Evolutionary conservation across 2,888 invertebrate species (phyloP), one percentile per base, ranked within the genome.

Genomic region (Chironomus riparius): DNA sequence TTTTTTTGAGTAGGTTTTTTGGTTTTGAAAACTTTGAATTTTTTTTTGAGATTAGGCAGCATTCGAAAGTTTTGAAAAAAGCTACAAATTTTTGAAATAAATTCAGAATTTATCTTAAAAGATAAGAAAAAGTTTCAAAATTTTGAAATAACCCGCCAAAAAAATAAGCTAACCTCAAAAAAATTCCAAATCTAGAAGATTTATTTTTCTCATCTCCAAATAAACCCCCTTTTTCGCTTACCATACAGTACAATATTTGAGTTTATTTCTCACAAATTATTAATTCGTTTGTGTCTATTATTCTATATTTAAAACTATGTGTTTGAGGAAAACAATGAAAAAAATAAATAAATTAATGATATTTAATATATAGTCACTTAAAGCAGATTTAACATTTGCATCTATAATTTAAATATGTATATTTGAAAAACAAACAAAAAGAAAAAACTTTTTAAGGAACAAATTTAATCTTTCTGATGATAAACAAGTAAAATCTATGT

Each of bases 171-270:
- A n/a, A 28, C 28, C 28, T 1, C 28, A 3, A 28, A 28, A 28
- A 38, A 38, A 28, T 28, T 38, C 28, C 38, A 38, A 38, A 38
- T 38, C 38, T 38, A 38, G 38, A 38, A 38, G 18, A 2, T 56
- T 56, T 56, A 56, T 7, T 56, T 65, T 65, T 22, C 21, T 65
- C 21, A 21, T 18, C 18, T 65, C 18, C 18, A 15, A 56, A 56
- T 18, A 50, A 56, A 56, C 3, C 18, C 18, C 56, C 56, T 65
- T 21, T 65, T 22, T 21, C 24, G 18, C 65, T 65, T 65, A 65
- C 65, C 65, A 65, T 65, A 24, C 65, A 65, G 65, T 65, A 65
- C 65, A 65, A 65, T 65, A 65, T 65, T 65, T 65, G 21, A 65
- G 12, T 65, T 65, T 24, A 13, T 65, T 65, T 65, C 12, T 65